Conservation (phyloP, 2,888 invertebrate genomes). For the Ischnus inquisitorius region DNA sequence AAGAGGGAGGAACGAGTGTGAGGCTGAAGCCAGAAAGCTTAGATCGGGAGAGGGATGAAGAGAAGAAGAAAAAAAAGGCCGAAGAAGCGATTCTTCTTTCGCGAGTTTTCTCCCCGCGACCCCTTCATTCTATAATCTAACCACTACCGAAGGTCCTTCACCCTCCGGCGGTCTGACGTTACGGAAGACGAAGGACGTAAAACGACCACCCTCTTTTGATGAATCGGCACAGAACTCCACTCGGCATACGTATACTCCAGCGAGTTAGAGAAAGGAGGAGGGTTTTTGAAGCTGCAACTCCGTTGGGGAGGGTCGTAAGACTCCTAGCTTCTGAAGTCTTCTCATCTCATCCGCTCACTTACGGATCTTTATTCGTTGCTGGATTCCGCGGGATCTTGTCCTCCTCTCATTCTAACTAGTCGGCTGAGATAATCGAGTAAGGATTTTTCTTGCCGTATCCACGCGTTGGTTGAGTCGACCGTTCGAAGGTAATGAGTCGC, state of each 20-base stretch:
- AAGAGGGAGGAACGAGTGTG: background rate
- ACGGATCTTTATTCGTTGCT: conserved; percentile 22
- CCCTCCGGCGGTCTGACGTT: conserved; percentile 61
- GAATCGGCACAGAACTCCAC: conserved; percentile 76
- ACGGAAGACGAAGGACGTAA: conserved; percentile 61
- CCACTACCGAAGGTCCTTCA: conserved; percentile 16
- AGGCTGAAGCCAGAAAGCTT: conserved; percentile 19
- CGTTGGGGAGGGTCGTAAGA: conserved; percentile 22
- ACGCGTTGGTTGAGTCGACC: too few species aligned
- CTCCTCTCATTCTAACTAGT: background rate
- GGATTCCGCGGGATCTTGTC: conserved; percentile 31
- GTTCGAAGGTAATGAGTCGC: too few species aligned
- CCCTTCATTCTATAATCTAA: conserved; percentile 29
- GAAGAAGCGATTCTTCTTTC: conserved; percentile 66
- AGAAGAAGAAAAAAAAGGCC: conserved; percentile 12
- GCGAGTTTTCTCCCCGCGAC: conserved; percentile 48
- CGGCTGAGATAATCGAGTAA: conserved; percentile 51
- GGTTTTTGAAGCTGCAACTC: conserved; percentile 30
- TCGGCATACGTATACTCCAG: conserved; percentile 77
- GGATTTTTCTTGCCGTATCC: conserved; percentile 55
- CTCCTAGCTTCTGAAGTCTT: conserved; percentile 33
- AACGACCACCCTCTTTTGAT: conserved; percentile 73
- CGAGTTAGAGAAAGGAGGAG: conserved; percentile 37
- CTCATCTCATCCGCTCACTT: conserved; percentile 38
- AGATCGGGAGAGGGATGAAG: conserved; percentile 52